These are phyloP conservation scores for Drosophila gunungcola DNA, from an alignment of 1,140 invertebrate genomes.

Conservation along the genomic window DNA sequence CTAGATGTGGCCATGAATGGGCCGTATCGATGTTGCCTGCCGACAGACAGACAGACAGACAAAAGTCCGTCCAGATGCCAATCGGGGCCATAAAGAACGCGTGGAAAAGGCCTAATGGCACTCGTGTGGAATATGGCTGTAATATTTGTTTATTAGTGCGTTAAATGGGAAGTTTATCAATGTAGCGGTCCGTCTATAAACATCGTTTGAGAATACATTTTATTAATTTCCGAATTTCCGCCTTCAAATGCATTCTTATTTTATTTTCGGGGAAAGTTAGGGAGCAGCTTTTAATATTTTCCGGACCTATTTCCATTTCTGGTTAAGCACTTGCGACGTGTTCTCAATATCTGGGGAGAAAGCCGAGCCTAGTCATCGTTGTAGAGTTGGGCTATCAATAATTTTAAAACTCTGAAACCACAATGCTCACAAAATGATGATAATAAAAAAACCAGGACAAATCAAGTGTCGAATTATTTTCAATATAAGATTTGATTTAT, in stretches of 20 bases:
- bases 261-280: conserved; percentile 21
- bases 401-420: neutral
- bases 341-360: conserved; percentile 16
- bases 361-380: conserved; percentile 7
- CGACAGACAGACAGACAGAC: conserved; percentile 10
- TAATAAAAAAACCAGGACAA: no score
- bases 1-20: conserved; percentile 56
- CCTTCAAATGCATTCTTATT: conserved; percentile 27
- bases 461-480: no score
- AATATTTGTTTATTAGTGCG: conserved; percentile 68
- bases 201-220: conserved; percentile 59
- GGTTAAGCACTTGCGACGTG: conserved; percentile 22
- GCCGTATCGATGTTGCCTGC: conserved; percentile 22
- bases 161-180: conserved; percentile 69
- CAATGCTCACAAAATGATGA: no score
- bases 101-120: conserved; percentile 47
- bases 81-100: conserved; percentile 50
- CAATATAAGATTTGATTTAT: no score
- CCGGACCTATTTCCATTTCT: conserved; percentile 10
- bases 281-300: conserved; percentile 13
- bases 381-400: neutral
- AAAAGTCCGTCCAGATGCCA: neutral
- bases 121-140: conserved; percentile 39
- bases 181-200: conserved; percentile 50
- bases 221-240: conserved; percentile 63